A percentile compares a stretch with the other conserved stretches of the same genome.
Conservation (phyloP, 2,888 invertebrate genomes). For the Lepidochitona cinerea region DNA sequence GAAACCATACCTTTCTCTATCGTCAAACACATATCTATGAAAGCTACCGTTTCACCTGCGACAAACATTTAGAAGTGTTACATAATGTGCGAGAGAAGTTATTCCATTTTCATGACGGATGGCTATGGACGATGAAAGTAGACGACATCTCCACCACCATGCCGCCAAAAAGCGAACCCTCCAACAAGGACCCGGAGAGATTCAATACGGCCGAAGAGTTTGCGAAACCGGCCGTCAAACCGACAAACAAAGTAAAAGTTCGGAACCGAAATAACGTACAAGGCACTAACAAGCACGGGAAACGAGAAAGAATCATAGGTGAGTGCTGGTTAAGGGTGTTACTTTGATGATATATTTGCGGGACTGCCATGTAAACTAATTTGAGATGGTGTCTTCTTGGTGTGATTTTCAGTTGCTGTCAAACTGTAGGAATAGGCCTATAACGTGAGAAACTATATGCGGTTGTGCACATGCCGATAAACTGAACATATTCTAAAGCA, state of each 20-base stretch:
- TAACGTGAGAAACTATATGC: no score
- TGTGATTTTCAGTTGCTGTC: no score
- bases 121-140: background rate
- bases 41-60: background rate
- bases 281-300: background rate
- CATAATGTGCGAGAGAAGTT: background rate
- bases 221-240: background rate
- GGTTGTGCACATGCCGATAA: no score
- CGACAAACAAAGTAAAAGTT: background rate
- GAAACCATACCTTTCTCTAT: no score
- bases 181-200: background rate
- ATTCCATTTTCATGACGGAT: background rate
- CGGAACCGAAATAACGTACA: background rate
- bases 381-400: no score
- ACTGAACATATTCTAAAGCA: no score
- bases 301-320: background rate
- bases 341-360: no score
- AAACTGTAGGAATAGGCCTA: no score
- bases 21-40: no score
- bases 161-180: constrained; percentile 4
- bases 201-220: background rate
- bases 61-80: background rate
- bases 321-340: no score
- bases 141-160: background rate
- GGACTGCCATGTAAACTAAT: no score